A percentile compares a stretch with the other conserved stretches of the same genome.
phyloP scores from a whole-genome alignment of 1,140 invertebrate species.

The Dendroctonus valens region DNA sequence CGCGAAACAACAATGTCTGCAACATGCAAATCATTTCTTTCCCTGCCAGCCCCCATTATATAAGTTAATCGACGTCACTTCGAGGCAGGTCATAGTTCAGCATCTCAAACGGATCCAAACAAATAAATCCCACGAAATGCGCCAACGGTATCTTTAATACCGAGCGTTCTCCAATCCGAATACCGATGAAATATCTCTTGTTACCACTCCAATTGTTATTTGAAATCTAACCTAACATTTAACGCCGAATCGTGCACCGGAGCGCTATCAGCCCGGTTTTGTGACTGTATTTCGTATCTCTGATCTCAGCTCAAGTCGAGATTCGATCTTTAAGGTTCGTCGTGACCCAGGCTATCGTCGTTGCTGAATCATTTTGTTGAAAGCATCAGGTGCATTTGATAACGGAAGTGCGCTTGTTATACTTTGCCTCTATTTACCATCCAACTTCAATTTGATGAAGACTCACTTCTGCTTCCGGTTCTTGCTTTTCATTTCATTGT shows the following conservation, averaged over 20 bases:
- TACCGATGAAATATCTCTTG: conserved; percentile 31
- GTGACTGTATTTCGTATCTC: conserved; percentile 32
- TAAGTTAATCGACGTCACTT: conserved; percentile 21
- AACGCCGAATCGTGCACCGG: conserved; percentile 30
- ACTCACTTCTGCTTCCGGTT: too few species aligned
- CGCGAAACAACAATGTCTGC: too few species aligned
- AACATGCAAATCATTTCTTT: too few species aligned
- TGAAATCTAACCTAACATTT: conserved; percentile 34
- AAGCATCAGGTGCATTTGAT: conserved; percentile 38
- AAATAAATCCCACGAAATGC: conserved; percentile 32
- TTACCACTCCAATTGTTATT: conserved; percentile 34
- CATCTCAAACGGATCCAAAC: conserved; percentile 20
- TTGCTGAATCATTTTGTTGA: conserved; percentile 41
- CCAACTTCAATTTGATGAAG: too few species aligned
- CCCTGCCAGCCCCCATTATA: not conserved
- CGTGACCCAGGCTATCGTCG: conserved; percentile 39
- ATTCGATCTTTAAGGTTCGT: conserved; percentile 33
- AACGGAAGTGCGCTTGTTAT: conserved; percentile 29
- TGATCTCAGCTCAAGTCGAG: conserved; percentile 28
- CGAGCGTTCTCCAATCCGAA: conserved; percentile 14
- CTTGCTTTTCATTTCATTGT: too few species aligned
- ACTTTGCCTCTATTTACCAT: too few species aligned
- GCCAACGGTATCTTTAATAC: conserved; percentile 32
- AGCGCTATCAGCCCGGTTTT: conserved; percentile 30
- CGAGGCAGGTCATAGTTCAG: conserved; percentile 18